These are phyloP conservation scores for Abramis brama DNA, from an alignment of 2,113 vertebrate species.

Conservation along the genomic window DNA sequence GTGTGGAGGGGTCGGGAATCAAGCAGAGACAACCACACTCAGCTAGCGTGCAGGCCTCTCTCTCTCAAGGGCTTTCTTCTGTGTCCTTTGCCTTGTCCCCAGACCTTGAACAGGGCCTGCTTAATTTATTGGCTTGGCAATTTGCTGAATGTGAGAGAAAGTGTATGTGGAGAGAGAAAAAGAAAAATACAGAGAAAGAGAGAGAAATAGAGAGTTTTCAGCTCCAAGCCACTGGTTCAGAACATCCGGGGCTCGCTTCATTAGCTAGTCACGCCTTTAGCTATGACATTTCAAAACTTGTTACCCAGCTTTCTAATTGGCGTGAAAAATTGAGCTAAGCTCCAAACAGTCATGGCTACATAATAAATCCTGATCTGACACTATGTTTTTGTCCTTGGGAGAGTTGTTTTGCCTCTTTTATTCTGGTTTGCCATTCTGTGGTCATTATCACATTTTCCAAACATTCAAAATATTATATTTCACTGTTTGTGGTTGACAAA, in stretches of 20 bases:
- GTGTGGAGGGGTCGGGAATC: slow-evolving; percentile 56
- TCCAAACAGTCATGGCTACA: slow-evolving; percentile 45
- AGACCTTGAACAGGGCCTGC: slow-evolving; percentile 62
- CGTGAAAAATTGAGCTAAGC: slow-evolving; percentile 67
- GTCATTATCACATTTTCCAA: not conserved
- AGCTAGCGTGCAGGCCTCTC: slow-evolving; percentile 29
- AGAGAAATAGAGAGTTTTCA: slow-evolving; percentile 51
- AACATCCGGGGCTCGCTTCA: slow-evolving; percentile 72
- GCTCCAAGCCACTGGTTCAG: slow-evolving; percentile 64
- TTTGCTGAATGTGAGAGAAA: slow-evolving; percentile 66
- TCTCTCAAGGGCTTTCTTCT: slow-evolving; percentile 63
- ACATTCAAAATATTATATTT: not conserved
- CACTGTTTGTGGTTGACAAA: not conserved
- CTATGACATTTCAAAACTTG: slow-evolving; percentile 76
- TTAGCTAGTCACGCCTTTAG: slow-evolving; percentile 74
- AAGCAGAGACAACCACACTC: slow-evolving; percentile 59
- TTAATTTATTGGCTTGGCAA: slow-evolving; percentile 73
- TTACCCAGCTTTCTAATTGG: slow-evolving; percentile 70
- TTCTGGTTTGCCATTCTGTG: not conserved
- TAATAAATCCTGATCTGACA: slow-evolving; percentile 55
- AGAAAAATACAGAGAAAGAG: not conserved
- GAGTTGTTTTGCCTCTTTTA: not conserved
- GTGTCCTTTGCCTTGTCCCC: slow-evolving; percentile 68
- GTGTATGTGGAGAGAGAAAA: slow-evolving; percentile 6
- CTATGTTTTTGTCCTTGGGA: slow-evolving; percentile 26